Evolutionary conservation across 2,113 vertebrate species (phyloP).

Genomic region (Calcarius ornatus): DNA sequence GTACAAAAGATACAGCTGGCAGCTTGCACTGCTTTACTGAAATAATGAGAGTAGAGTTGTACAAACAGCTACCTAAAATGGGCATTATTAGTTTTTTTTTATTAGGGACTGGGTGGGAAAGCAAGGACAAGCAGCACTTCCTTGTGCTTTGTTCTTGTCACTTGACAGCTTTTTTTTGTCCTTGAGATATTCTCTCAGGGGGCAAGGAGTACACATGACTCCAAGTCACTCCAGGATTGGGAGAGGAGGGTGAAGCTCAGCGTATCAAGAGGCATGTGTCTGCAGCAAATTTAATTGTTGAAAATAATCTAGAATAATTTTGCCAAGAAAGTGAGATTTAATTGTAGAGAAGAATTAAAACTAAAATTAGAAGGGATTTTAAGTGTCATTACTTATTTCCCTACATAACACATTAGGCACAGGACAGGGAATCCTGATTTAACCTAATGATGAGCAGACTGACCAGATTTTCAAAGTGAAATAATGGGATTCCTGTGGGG

Average conservation of each 20-base stretch:
- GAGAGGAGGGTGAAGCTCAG: background rate
- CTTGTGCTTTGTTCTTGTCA: background rate
- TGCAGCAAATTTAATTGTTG: slow-evolving; percentile 15
- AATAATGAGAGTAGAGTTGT: slow-evolving; percentile 36
- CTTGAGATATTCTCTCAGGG: slow-evolving; percentile 21
- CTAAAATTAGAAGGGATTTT: slow-evolving; percentile 43
- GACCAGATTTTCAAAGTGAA: slow-evolving; percentile 47
- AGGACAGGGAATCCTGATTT: slow-evolving; percentile 50
- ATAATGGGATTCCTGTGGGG: background rate
- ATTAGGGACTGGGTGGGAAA: background rate
- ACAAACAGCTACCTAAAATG: slow-evolving; percentile 34
- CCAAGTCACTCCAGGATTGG: background rate
- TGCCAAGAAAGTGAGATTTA: background rate
- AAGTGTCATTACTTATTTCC: slow-evolving; percentile 17
- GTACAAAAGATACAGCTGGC: slow-evolving; percentile 16
- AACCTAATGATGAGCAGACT: slow-evolving; percentile 2
- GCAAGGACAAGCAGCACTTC: background rate
- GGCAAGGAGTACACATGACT: background rate
- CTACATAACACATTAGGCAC: background rate
- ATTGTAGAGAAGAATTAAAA: slow-evolving; percentile 38
- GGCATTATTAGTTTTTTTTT: slow-evolving; percentile 15
- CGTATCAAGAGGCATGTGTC: background rate
- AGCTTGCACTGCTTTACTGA: slow-evolving; percentile 5
- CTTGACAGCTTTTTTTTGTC: slow-evolving; percentile 30
- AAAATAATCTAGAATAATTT: slow-evolving; percentile 43